phyloP scores from a whole-genome alignment of 2,113 vertebrate genomes.

The Condylura cristata region DNA sequence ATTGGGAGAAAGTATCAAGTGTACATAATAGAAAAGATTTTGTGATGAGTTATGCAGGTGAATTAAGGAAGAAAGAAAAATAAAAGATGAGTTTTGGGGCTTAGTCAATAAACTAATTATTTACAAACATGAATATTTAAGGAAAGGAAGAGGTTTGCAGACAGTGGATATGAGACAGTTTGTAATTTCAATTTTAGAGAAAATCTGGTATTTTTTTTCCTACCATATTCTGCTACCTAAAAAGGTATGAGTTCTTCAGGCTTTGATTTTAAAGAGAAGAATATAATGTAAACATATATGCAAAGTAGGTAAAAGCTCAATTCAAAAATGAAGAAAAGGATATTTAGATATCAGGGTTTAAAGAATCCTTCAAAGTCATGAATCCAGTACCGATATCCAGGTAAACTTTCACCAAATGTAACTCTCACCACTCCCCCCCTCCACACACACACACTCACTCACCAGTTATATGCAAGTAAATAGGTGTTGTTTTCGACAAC shows the following conservation, averaged over 20 bases:
- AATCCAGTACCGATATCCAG: not conserved
- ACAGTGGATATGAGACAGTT: not conserved
- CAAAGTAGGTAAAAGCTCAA: not conserved
- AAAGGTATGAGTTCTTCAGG: not conserved
- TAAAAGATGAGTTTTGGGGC: not conserved
- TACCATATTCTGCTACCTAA: not conserved
- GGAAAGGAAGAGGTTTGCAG: not conserved
- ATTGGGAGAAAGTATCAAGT: not conserved
- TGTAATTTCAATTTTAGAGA: not conserved
- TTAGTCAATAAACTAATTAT: not conserved
- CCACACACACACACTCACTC: not conserved
- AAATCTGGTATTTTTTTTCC: not conserved
- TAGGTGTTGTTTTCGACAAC: not conserved
- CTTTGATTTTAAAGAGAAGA: slow-evolving; percentile 50
- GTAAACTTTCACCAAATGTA: not conserved
- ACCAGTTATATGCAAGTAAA: not conserved
- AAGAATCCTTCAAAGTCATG: not conserved
- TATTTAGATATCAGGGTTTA: not conserved
- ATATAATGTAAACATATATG: not conserved
- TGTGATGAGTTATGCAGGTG: not conserved
- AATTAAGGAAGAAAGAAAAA: not conserved
- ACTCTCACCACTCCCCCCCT: not conserved
- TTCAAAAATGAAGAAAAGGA: slow-evolving; percentile 5
- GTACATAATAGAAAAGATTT: not conserved
- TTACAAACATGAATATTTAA: not conserved